Percentiles rank a stretch among this genome's conserved stretches.
These are phyloP conservation scores for Malurus melanocephalus DNA, from an alignment of 2,113 vertebrate genomes.

Conservation along the genomic window DNA sequence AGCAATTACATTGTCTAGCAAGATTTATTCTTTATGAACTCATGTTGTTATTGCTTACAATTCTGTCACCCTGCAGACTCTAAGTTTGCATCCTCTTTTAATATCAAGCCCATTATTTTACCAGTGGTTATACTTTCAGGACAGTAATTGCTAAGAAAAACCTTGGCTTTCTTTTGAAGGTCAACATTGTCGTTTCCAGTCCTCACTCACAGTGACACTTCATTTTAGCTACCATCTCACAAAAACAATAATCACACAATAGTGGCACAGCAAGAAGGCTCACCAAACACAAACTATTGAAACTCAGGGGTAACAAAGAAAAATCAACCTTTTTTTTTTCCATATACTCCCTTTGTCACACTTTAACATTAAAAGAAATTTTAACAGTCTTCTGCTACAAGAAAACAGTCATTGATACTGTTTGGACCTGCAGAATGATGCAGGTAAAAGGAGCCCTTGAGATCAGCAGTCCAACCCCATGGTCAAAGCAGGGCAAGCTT, in stretches of 20 bases:
- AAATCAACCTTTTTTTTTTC: neutral
- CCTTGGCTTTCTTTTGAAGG: conserved; percentile 13
- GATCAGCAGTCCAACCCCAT: neutral
- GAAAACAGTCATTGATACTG: neutral
- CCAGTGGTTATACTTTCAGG: neutral
- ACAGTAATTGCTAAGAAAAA: conserved; percentile 2
- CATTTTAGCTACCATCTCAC: neutral
- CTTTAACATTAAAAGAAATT: neutral
- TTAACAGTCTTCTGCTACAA: neutral
- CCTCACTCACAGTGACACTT: neutral
- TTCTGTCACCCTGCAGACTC: neutral
- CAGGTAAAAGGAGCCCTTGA: neutral
- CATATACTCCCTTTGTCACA: neutral
- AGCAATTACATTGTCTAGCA: neutral
- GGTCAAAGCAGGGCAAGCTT: neutral
- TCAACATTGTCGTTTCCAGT: neutral
- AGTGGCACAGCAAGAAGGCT: neutral
- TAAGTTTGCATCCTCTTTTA: neutral
- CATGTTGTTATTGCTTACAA: neutral
- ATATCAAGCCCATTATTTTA: conserved; percentile 18
- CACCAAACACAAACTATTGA: neutral
- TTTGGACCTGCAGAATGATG: neutral
- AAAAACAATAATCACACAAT: neutral
- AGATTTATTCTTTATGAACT: conserved; percentile 25
- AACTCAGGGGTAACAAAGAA: neutral